Conservation (phyloP, 1,140 invertebrate species). For the Monomorium pharaonis region DNA sequence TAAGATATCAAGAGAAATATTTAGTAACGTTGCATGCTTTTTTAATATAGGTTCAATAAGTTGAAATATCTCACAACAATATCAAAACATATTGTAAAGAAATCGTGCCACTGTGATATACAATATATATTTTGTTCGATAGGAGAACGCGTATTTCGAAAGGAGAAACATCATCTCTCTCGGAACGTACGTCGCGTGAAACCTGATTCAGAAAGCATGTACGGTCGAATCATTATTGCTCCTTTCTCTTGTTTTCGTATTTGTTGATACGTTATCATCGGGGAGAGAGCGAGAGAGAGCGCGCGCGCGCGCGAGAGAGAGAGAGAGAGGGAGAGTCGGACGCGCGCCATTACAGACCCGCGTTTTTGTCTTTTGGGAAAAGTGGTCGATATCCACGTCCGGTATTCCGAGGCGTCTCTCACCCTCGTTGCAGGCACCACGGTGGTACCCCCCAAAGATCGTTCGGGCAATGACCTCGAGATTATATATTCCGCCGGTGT, state of each 20-base stretch:
- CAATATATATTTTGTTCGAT: not conserved
- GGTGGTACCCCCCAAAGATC: constrained; percentile 79
- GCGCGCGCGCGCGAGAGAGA: not conserved
- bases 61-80: not conserved
- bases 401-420: constrained; percentile 73
- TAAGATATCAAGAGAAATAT: too few species aligned
- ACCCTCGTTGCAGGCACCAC: constrained; percentile 75
- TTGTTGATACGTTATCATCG: not conserved
- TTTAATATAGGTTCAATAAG: not conserved
- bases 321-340: not conserved
- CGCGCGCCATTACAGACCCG: constrained; percentile 23
- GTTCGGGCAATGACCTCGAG: constrained; percentile 82
- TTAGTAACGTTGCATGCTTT: not conserved
- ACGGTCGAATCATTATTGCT: not conserved
- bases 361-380: constrained; percentile 66
- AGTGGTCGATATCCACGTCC: constrained; percentile 73
- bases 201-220: not conserved
- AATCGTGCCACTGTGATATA: not conserved
- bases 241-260: not conserved
- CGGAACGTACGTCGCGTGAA: not conserved
- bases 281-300: not conserved
- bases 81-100: not conserved
- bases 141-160: not conserved
- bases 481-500: constrained; percentile 71
- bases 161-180: not conserved